These are phyloP conservation scores for Xenopus petersii DNA, from an alignment of 2,797 vertebrate genomes.

Conservation along the genomic window DNA sequence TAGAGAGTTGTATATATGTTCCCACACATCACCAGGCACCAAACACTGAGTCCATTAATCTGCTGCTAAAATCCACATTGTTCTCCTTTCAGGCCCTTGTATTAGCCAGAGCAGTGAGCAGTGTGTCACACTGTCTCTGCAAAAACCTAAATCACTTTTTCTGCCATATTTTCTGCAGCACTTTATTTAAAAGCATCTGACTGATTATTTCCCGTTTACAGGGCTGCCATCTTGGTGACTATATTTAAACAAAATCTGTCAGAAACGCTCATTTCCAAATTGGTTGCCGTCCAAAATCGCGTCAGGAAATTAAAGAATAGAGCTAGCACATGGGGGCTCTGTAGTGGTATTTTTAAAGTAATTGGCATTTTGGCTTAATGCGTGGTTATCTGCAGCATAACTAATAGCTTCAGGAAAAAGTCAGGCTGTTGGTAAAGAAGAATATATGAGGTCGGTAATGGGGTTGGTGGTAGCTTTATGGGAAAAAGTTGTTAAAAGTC, in stretches of 20 bases:
- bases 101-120: constrained; percentile 74
- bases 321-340: constrained; percentile 52
- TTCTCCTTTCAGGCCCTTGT: constrained; percentile 71
- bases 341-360: constrained; percentile 58
- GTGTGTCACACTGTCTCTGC: constrained; percentile 66
- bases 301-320: constrained; percentile 62
- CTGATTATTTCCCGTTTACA: constrained; percentile 66
- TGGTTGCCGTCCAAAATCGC: constrained; percentile 73
- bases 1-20: not conserved
- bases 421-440: constrained; percentile 43
- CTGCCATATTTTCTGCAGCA: constrained; percentile 71
- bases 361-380: constrained; percentile 71
- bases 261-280: constrained; percentile 74
- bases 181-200: constrained; percentile 76
- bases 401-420: constrained; percentile 54
- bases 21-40: constrained; percentile 18
- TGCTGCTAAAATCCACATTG: constrained; percentile 63
- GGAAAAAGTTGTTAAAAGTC: constrained; percentile 45
- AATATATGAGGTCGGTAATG: constrained; percentile 43
- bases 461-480: constrained; percentile 42
- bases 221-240: constrained; percentile 36
- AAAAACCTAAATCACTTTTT: constrained; percentile 74
- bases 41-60: constrained; percentile 75
- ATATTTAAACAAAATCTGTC: constrained; percentile 55
- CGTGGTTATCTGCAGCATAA: constrained; percentile 64